A percentile compares a stretch with the other conserved stretches of the same genome.
Evolutionary conservation across 2,888 invertebrate genomes (phyloP).

Genomic region (Gasteruption jaculator): DNA sequence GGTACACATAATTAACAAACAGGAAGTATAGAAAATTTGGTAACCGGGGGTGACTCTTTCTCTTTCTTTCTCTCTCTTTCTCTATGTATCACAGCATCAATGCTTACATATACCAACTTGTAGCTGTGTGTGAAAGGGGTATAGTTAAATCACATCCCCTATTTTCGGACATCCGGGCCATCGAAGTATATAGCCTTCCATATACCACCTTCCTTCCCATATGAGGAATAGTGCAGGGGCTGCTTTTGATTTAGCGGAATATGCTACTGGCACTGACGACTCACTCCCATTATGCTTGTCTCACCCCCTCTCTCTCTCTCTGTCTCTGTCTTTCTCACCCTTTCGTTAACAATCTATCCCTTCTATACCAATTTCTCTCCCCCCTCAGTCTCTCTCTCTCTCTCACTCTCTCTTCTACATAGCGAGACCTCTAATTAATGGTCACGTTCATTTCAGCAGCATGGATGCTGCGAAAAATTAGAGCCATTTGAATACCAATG

Average conservation of each 20-base stretch:
- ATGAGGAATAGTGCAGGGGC: slow-evolving; percentile 33
- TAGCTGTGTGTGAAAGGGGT: too few relatives aligned
- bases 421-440: slow-evolving; percentile 38
- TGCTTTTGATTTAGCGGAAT: slow-evolving; percentile 49
- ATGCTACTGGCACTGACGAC: slow-evolving; percentile 48
- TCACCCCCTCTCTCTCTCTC: slow-evolving; percentile 20
- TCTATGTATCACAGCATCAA: too few relatives aligned
- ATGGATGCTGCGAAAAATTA: slow-evolving; percentile 32
- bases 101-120: too few relatives aligned
- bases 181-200: too few relatives aligned
- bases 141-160: too few relatives aligned
- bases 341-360: slow-evolving; percentile 19
- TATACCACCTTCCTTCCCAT: slow-evolving; percentile 26
- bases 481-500: slow-evolving; percentile 33
- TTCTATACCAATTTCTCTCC: slow-evolving; percentile 9
- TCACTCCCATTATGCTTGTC: slow-evolving; percentile 36
- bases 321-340: slow-evolving; percentile 10
- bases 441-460: slow-evolving; percentile 26
- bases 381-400: slow-evolving; percentile 12
- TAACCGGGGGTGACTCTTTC: too few relatives aligned
- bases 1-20: too few relatives aligned
- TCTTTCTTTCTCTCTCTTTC: too few relatives aligned
- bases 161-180: too few relatives aligned
- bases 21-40: too few relatives aligned
- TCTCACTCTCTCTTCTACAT: slow-evolving; percentile 4